These are phyloP conservation scores for Phaenicophaeus curvirostris DNA, from an alignment of 2,797 vertebrate species.

Conservation along the genomic window DNA sequence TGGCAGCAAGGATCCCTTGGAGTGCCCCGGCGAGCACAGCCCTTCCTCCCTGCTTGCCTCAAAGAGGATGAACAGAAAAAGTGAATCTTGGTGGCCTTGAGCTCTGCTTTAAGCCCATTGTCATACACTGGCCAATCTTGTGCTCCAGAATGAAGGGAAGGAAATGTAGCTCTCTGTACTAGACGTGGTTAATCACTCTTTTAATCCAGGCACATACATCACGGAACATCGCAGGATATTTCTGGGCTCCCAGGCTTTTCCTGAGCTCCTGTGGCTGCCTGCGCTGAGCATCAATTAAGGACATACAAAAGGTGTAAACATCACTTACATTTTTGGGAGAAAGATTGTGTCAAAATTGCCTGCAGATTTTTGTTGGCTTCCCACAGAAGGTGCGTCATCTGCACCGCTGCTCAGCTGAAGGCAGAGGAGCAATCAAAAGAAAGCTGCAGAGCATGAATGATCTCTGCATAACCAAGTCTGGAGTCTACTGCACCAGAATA, in stretches of 20 bases:
- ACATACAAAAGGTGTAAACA: neutral
- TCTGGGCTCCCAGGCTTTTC: neutral
- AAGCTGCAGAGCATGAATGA: neutral
- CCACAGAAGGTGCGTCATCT: neutral
- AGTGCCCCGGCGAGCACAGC: neutral
- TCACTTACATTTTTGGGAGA: neutral
- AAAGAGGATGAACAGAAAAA: neutral
- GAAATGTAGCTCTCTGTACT: neutral
- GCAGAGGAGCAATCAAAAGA: neutral
- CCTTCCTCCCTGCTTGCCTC: neutral
- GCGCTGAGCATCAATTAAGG: neutral
- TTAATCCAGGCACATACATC: neutral
- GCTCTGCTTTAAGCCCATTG: neutral
- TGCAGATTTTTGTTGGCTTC: neutral
- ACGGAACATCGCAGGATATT: neutral
- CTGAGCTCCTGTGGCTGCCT: neutral
- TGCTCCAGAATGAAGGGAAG: neutral
- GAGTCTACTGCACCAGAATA: neutral
- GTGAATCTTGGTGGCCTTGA: neutral
- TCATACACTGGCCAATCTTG: neutral
- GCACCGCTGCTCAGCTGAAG: neutral
- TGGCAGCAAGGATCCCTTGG: accelerated
- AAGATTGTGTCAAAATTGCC: neutral
- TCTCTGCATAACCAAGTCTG: neutral
- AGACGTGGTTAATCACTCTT: neutral